Evolutionary conservation across 2,113 vertebrate genomes (phyloP).

Genomic region (Platysternon megacephalum): DNA sequence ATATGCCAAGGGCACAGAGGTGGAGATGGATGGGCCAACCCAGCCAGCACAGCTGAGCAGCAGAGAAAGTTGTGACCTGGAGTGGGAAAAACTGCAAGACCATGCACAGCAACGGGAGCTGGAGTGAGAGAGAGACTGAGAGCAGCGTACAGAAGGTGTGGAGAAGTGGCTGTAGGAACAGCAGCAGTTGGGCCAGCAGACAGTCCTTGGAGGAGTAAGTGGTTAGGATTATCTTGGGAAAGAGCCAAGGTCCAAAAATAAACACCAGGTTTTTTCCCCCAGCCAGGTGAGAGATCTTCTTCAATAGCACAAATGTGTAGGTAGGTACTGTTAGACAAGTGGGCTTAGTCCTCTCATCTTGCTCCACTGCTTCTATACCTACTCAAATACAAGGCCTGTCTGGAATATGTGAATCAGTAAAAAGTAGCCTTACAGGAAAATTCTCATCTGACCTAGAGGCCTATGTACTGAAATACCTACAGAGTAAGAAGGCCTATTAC

Average conservation of each 20-base stretch:
- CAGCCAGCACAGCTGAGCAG: not conserved
- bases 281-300: not conserved
- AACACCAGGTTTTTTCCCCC: not conserved
- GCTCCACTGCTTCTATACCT: not conserved
- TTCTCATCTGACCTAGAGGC: not conserved
- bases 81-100: not conserved
- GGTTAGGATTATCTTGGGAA: not conserved
- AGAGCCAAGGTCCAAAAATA: not conserved
- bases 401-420: not conserved
- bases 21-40: not conserved
- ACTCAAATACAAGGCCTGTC: not conserved
- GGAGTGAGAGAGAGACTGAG: not conserved
- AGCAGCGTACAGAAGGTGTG: not conserved
- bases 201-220: not conserved
- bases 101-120: not conserved
- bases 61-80: not conserved
- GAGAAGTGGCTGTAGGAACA: not conserved
- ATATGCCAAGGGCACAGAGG: fast-evolving
- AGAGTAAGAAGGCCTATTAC: not conserved
- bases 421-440: not conserved
- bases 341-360: not conserved
- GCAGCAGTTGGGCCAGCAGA: not conserved
- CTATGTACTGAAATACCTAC: not conserved
- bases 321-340: not conserved
- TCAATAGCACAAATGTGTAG: not conserved